phyloP scores from a whole-genome alignment of 64 coral and sea anemone genomes.

The Anthopleura sola region DNA sequence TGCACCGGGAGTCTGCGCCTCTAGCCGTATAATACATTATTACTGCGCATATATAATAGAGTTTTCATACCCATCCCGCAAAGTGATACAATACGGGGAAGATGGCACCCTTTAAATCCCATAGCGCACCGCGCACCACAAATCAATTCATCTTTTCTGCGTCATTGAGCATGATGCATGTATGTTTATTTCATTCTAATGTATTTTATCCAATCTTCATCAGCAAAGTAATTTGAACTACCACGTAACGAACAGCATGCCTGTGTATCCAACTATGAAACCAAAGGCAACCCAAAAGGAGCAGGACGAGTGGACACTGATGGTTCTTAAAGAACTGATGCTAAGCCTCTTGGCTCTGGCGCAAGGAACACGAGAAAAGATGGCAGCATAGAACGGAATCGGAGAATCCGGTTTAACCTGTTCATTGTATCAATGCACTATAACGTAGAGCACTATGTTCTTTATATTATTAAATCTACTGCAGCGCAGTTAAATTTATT shows the following conservation, averaged over 20 bases:
- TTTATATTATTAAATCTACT: background rate
- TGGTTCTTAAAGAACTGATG: conserved; percentile 16
- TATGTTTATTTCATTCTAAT: background rate
- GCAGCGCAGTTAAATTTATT: background rate
- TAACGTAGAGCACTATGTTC: conserved; percentile 42
- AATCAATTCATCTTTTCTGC: too few species aligned
- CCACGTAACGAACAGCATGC: background rate
- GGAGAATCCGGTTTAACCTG: background rate
- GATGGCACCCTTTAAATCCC: too few species aligned
- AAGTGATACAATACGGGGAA: too few species aligned
- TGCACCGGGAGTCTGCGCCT: too few species aligned
- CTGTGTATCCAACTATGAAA: conserved; percentile 6
- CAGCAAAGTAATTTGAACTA: conserved; percentile 1
- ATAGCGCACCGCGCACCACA: too few species aligned
- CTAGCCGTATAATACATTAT: too few species aligned
- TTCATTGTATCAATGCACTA: conserved; percentile 58
- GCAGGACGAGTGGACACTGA: conserved; percentile 27
- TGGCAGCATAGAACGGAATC: background rate
- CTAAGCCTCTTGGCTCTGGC: conserved; percentile 1
- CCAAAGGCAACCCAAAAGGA: conserved; percentile 33
- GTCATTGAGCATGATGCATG: too few species aligned
- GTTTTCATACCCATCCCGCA: too few species aligned
- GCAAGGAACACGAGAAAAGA: background rate
- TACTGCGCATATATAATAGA: too few species aligned
- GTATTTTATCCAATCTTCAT: background rate